Evolutionary conservation across 2,797 vertebrate species (phyloP).

Genomic region (Carapus acus): DNA sequence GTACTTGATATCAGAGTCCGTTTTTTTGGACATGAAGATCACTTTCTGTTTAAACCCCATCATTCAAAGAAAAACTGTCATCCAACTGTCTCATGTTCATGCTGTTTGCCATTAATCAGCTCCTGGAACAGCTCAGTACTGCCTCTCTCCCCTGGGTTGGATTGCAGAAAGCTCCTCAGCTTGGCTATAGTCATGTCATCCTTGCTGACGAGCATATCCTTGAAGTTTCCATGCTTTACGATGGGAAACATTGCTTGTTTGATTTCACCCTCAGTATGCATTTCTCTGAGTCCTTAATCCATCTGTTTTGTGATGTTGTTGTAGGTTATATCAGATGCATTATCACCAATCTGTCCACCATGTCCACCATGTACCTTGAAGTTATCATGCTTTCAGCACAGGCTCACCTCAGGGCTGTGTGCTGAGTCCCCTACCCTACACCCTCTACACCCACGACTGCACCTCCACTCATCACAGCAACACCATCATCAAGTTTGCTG

Average conservation of each 20-base stretch:
- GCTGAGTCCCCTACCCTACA: no score
- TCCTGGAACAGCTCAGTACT: conserved; percentile 18
- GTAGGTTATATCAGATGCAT: conserved; percentile 8
- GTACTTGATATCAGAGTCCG: conserved; percentile 12
- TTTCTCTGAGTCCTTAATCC: not conserved
- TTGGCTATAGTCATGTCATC: not conserved
- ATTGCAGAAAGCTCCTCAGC: conserved; percentile 8
- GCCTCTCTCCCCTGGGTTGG: conserved; percentile 3
- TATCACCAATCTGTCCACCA: conserved; percentile 1
- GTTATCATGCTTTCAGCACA: no score
- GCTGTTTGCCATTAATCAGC: conserved; percentile 12
- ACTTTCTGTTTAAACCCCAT: conserved; percentile 16
- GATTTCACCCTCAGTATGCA: not conserved
- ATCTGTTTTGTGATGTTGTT: conserved; percentile 7
- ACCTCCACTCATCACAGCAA: no score
- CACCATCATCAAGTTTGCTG: no score
- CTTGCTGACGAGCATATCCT: conserved; percentile 10
- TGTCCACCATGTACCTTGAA: no score
- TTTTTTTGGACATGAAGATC: not conserved
- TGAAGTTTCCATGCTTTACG: conserved; percentile 4
- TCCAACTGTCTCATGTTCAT: conserved; percentile 8
- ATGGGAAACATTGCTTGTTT: not conserved
- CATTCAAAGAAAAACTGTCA: conserved; percentile 21
- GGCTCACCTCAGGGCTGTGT: no score
- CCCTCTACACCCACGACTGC: no score